phyloP scores from a whole-genome alignment of 2,888 invertebrate genomes.

The Catocala sponsa region DNA sequence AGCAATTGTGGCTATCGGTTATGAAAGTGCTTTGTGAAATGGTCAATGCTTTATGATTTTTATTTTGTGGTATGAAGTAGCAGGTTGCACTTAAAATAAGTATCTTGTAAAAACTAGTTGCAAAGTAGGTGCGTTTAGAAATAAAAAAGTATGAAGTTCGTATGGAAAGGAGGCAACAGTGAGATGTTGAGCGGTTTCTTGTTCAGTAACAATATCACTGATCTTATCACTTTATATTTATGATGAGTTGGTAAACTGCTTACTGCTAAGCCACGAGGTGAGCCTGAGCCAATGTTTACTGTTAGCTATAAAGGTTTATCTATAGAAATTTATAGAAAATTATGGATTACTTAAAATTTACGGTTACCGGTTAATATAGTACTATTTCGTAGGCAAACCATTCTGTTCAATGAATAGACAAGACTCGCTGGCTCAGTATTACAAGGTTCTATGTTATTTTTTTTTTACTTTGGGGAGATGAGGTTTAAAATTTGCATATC shows the following conservation, averaged over 20 bases:
- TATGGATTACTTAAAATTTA: conserved; percentile 6
- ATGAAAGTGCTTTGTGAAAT: conserved; percentile 35
- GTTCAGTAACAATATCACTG: conserved; percentile 27
- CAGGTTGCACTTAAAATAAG: conserved; percentile 17
- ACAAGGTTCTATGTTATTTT: too few species aligned
- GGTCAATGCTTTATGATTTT: conserved; percentile 14
- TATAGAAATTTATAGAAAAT: conserved; percentile 8
- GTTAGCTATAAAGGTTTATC: conserved; percentile 17
- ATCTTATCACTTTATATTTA: conserved; percentile 45
- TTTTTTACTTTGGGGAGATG: too few species aligned
- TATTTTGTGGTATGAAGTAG: conserved; percentile 23
- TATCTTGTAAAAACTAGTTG: conserved; percentile 12
- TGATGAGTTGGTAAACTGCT: conserved; percentile 31
- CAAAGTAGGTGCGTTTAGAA: conserved; percentile 8
- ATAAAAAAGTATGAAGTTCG: conserved; percentile 4
- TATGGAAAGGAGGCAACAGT: conserved; percentile 4
- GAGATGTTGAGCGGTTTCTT: conserved; percentile 22
- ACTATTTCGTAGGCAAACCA: background rate
- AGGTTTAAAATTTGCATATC: too few species aligned
- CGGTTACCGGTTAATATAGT: background rate
- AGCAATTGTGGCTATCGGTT: conserved; percentile 36
- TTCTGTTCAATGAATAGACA: background rate
- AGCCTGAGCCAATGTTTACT: conserved; percentile 31
- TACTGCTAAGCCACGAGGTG: conserved; percentile 25
- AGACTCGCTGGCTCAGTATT: too few species aligned